Evolutionary conservation across 2,888 invertebrate species (phyloP), one percentile per base, ranked within the genome.

Genomic region (Cantharis rustica): DNA sequence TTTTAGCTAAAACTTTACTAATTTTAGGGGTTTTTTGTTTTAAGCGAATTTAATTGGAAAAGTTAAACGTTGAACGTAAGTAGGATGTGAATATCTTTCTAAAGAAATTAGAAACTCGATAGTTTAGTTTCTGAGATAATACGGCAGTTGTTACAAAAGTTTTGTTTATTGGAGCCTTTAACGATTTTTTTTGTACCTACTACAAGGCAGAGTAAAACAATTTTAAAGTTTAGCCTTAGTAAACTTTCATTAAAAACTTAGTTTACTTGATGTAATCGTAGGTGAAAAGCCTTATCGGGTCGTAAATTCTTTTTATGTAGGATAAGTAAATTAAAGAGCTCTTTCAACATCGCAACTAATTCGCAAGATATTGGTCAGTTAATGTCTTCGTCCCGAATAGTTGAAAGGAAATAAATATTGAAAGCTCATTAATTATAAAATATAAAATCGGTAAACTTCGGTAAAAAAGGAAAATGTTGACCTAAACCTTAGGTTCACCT

Each of bases 1-100:
- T 66, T 66, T 66, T 66, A 66, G 23, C 64, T 20, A 13, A 66
- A 66, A 66, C 64, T 66, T 66, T 66, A 11, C 64, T 66, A 66
- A 66, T 66, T 66, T 66, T 66, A 66, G 23, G 64, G 64, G 64
- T 66, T 66, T 66, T 66, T 23, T 17, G 17, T 66, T 66, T 66
- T 66, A 66, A 23, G 64, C 17, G 23, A 66, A 66, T 66, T 66
- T 66, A 66, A 66, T 66, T 66, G 64, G 64, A 66, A 66, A 66
- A 66, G 64, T 66, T 66, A 66, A 66, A 66, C 64, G 64, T 66
- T 66, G 64, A 66, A 66, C 64, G 64, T 66, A 66, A 66, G 20
- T 66, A 66, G 17, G 64, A 66, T 66, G 64, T 66, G 64, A 66
- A 66, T 66, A 66, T 66, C 64, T 66, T 66, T n/a, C 20, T 66